Base-by-base conservation (phyloP, 2,113 vertebrate genomes). In the Vireo altiloquus region DNA sequence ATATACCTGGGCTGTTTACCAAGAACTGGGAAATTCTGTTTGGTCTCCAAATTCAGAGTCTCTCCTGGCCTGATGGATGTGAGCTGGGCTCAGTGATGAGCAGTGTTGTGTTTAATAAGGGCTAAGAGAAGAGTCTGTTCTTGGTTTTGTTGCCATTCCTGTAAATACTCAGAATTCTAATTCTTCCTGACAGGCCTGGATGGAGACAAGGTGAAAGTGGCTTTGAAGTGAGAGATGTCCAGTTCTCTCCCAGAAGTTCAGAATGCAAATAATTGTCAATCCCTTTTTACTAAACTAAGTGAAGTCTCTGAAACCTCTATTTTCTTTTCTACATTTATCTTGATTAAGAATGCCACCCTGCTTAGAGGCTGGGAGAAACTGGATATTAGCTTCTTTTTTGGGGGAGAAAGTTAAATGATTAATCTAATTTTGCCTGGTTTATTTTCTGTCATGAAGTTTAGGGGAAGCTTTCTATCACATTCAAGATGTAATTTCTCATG, bases 281-380 rank as follows among this genome's bases (percentile, higher is more conserved):
- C 53, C n/a, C 80, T 86, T 96, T 96, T 84, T 77, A 14, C 74
- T 68, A 88, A 78, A 50, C 54, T 60, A 42, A 94, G 79, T 75
- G 85, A 91, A 78, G 28, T 49, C 81, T 89, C 75, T 56, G 82
- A 87, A 96, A 79, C 82, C 72, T 77, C 95, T 95, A 69, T 97
- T 97, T 97, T 89, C 82, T 95, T 94, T 95, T 93, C 85, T 94
- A 79, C 69, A 46, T 82, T 96, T 94, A 35, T 94, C 96, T 97
- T 97, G 96, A 97, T 98, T 97, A 97, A 96, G 93, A 91, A 94
- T 96, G 76, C 87, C 92, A 93, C 71, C 72, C 63, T 94, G 78
- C 92, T 97, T 83, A 94, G 72, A 95, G 37, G 37, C 15, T 82
- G 94, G 83, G 87, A 97, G 83, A 95, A 95, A 90, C 46, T 63